These are phyloP conservation scores for Drosophila albomicans DNA, from an alignment of 1,140 invertebrate species.

Conservation along the genomic window DNA sequence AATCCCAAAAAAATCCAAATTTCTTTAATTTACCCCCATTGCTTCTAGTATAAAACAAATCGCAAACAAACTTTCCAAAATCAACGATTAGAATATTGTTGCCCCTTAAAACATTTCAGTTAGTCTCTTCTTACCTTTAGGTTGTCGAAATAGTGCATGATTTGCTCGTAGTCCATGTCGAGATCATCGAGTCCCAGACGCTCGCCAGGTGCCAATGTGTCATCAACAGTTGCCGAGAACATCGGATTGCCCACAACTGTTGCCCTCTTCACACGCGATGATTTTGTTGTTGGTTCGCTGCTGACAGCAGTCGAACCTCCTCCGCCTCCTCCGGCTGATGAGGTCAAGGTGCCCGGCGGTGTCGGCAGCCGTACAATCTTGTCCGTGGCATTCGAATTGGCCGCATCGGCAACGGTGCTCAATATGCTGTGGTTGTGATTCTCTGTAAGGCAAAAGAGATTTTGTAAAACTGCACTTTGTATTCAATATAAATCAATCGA, in stretches of 20 bases:
- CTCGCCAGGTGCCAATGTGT: conserved; percentile 84
- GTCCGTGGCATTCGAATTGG: conserved; percentile 72
- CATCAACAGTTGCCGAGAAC: conserved; percentile 88
- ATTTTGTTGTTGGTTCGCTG: conserved; percentile 85
- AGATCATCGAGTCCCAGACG: conserved; percentile 91
- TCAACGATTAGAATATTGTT: not conserved
- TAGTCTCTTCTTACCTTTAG: conserved; percentile 90
- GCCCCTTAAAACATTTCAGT: not conserved
- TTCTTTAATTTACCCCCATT: no score
- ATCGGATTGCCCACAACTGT: conserved; percentile 95
- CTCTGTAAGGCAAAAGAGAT: not conserved
- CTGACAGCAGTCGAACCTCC: conserved; percentile 41
- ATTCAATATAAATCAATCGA: no score
- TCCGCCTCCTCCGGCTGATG: no score
- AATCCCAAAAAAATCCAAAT: no score
- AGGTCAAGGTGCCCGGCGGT: conserved; percentile 23
- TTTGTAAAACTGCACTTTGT: not conserved
- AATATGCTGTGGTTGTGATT: conserved; percentile 69
- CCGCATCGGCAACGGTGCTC: conserved; percentile 66
- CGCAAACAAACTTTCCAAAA: not conserved
- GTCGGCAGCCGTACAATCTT: conserved; percentile 69
- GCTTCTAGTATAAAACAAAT: no score
- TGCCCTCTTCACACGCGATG: conserved; percentile 89
- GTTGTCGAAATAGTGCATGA: conserved; percentile 99
- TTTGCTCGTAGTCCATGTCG: conserved; percentile 98